Percentiles rank a stretch among this genome's conserved stretches.
These are phyloP conservation scores for Stenodera caucasica DNA, from an alignment of 2,888 invertebrate species.

Conservation along the genomic window DNA sequence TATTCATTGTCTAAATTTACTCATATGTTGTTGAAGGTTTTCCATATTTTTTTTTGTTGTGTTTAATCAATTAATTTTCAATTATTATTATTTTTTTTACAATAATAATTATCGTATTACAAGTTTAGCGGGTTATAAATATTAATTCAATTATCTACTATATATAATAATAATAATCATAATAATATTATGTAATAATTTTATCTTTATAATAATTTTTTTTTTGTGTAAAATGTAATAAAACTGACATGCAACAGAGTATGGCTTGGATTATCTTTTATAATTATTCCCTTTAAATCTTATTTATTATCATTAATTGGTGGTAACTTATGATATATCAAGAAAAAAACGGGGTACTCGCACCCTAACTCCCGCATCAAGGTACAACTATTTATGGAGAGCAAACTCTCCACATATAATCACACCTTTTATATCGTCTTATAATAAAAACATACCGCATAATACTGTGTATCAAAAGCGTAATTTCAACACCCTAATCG, in stretches of 20 bases:
- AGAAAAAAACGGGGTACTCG: conserved; percentile 44
- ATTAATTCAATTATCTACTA: conserved; percentile 55
- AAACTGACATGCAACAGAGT: conserved; percentile 56
- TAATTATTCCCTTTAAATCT: neutral
- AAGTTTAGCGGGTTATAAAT: conserved; percentile 55
- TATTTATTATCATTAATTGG: conserved; percentile 42
- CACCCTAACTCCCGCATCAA: conserved; percentile 40
- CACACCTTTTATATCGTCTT: conserved; percentile 38
- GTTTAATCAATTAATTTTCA: neutral
- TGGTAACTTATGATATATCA: conserved; percentile 39
- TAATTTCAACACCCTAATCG: conserved; percentile 27
- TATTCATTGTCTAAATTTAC: conserved; percentile 53
- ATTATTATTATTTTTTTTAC: conserved; percentile 41
- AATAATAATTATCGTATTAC: conserved; percentile 55
- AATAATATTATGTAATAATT: conserved; percentile 53
- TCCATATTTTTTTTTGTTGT: neutral
- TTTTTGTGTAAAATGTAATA: conserved; percentile 55
- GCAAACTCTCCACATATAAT: no score
- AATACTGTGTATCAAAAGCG: conserved; percentile 46
- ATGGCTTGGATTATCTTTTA: conserved; percentile 51
- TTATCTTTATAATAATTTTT: conserved; percentile 49
- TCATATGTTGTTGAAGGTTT: conserved; percentile 46
- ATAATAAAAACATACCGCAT: conserved; percentile 45
- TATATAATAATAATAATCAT: conserved; percentile 40
- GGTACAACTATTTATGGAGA: no score